phyloP scores from a whole-genome alignment of 2,888 invertebrate species.

The Drosophila borealis region DNA sequence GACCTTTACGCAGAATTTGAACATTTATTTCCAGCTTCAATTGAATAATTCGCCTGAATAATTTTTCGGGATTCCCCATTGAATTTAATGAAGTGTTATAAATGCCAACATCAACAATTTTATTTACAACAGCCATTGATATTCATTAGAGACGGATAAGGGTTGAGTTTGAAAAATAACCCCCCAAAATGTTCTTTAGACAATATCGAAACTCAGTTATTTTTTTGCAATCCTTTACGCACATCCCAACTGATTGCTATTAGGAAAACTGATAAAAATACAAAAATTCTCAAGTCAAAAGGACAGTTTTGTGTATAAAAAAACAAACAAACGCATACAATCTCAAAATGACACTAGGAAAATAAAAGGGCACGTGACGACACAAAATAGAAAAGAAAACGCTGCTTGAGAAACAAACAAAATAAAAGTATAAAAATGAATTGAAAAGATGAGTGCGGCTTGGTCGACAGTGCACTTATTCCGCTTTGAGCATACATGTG shows the following conservation, averaged over 20 bases:
- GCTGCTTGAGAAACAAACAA: slow-evolving; percentile 8
- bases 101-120: slow-evolving; percentile 28
- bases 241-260: slow-evolving; percentile 41
- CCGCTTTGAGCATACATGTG: neutral
- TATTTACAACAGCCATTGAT: slow-evolving; percentile 35
- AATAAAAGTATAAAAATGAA: slow-evolving; percentile 22
- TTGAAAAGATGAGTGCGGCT: slow-evolving; percentile 47
- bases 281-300: slow-evolving; percentile 23
- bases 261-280: slow-evolving; percentile 15
- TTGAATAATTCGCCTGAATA: slow-evolving; percentile 38
- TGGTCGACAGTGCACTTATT: slow-evolving; percentile 6
- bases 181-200: slow-evolving; percentile 10
- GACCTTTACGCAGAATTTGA: no score
- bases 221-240: slow-evolving; percentile 7
- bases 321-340: slow-evolving; percentile 64
- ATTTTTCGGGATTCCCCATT: slow-evolving; percentile 16
- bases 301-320: slow-evolving; percentile 29
- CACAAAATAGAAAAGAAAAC: slow-evolving; percentile 31
- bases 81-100: slow-evolving; percentile 44
- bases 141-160: slow-evolving; percentile 11
- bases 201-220: slow-evolving; percentile 13
- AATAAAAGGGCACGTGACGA: slow-evolving; percentile 65
- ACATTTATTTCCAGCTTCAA: slow-evolving; percentile 6
- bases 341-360: slow-evolving; percentile 65
- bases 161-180: slow-evolving; percentile 21